Evolutionary conservation across 2,888 invertebrate species (phyloP), one percentile per base, ranked within the genome.

Genomic region (Chloromyia formosa): DNA sequence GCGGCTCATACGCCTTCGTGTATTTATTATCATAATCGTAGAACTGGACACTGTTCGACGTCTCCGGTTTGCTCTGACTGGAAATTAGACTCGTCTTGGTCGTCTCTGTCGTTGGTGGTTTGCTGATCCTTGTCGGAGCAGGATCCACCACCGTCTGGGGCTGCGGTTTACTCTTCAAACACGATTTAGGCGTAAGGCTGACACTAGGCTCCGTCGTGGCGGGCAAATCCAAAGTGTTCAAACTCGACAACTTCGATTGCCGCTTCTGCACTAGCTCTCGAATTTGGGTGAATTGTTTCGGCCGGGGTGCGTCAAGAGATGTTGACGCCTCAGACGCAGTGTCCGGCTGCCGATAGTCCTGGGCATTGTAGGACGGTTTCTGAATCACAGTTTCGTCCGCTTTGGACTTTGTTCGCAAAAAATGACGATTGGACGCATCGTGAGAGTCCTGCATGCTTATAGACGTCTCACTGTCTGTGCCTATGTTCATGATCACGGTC

Each of bases 21-120:
- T 84, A 87, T 77, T 86, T 85, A 77, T 87, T 88, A 35, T 83
- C 82, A 77, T 87, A 86, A 80, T 88, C 87, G 77, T 86, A 88
- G 78, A 84, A 86, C 76, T 85, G 84, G 1, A 87, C 87, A 0
- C 68, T 61, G 35, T 73, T 73, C 20, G 74, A 23, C 10, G 20
- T 12, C n/a, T 54, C 42, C 40, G 45, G 35, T 64, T 60, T 75
- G 10, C 71, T 22, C 56, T 56, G 56, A 12, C 35, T 14, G 2
- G 23, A 56, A 58, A n/a, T 61, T 7, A 45, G 12, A 61, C 22
- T 1, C 5, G 14, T 54, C 27, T 60, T 73, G 16, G 16, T 16
- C 9, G 68, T 53, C 20, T 1, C 22, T 7, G 53, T 1, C 35
- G 22, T 7, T 12, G 12, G 12, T 12, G 49, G 16, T 12, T 49